Conservation (phyloP, 2,888 invertebrate genomes). For the Tromatobia lineatoria region DNA sequence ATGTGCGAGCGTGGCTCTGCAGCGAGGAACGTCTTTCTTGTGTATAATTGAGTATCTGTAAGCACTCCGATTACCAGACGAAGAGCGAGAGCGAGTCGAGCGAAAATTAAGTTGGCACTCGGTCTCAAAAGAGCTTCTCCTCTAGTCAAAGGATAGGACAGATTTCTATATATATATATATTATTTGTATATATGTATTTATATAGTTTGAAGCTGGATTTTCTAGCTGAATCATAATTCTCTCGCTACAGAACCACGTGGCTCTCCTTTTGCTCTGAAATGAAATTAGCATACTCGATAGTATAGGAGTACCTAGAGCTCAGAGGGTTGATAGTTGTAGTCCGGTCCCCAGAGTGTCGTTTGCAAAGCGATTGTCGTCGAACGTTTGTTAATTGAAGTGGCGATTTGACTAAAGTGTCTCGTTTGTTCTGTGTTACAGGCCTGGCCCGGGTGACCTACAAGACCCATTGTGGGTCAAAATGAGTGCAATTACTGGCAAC, state of each 20-base stretch:
- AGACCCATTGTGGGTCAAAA: conserved; percentile 94
- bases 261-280: conserved; percentile 9
- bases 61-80: background rate
- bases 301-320: conserved; percentile 16
- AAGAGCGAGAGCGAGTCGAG: conserved; percentile 2
- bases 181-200: background rate
- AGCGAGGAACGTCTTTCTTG: conserved; percentile 11
- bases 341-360: conserved; percentile 7
- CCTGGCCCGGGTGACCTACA: conserved; percentile 96
- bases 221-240: background rate
- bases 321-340: background rate
- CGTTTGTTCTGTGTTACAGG: conserved; percentile 88
- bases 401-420: conserved; percentile 54
- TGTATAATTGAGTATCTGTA: conserved; percentile 12
- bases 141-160: background rate
- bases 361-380: conserved; percentile 41
- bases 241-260: background rate
- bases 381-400: conserved; percentile 53
- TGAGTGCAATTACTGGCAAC: conserved; percentile 91
- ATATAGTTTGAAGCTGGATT: background rate
- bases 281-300: conserved; percentile 60
- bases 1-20: conserved; percentile 50
- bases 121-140: background rate
- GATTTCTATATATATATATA: background rate
- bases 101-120: background rate